Evolutionary conservation across 2,113 vertebrate genomes (phyloP).

Genomic region (Penelope pileata): DNA sequence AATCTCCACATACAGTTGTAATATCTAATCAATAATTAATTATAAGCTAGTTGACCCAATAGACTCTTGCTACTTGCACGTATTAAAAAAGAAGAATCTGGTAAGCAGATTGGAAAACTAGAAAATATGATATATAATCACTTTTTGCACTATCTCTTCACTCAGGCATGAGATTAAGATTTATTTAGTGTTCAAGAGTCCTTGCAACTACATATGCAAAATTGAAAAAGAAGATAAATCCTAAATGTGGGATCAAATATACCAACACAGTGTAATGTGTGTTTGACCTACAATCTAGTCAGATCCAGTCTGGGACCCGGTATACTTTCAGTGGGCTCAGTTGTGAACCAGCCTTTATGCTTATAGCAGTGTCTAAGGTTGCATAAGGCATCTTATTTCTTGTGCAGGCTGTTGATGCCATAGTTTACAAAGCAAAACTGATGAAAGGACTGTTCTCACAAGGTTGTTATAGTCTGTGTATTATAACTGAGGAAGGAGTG

Average conservation of each 20-base stretch:
- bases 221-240: background rate
- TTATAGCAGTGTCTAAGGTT: rapidly evolving
- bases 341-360: background rate
- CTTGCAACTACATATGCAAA: background rate
- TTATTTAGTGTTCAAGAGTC: background rate
- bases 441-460: background rate
- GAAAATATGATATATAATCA: slow-evolving; percentile 15
- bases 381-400: background rate
- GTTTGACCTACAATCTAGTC: background rate
- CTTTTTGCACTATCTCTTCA: background rate
- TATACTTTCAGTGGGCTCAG: background rate
- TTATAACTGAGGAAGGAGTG: background rate
- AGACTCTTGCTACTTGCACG: slow-evolving; percentile 15
- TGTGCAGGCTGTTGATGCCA: background rate
- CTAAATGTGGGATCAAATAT: too few relatives aligned
- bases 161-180: background rate
- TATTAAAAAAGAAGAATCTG: slow-evolving; percentile 34
- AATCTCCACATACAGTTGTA: slow-evolving; percentile 31
- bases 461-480: background rate
- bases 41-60: slow-evolving; percentile 62
- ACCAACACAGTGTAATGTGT: background rate
- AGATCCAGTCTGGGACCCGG: rapidly evolving
- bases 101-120: slow-evolving; percentile 36
- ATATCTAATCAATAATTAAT: slow-evolving; percentile 74
- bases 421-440: rapidly evolving